These are phyloP conservation scores for Perca flavescens DNA, from an alignment of 2,113 vertebrate genomes.

Conservation along the genomic window DNA sequence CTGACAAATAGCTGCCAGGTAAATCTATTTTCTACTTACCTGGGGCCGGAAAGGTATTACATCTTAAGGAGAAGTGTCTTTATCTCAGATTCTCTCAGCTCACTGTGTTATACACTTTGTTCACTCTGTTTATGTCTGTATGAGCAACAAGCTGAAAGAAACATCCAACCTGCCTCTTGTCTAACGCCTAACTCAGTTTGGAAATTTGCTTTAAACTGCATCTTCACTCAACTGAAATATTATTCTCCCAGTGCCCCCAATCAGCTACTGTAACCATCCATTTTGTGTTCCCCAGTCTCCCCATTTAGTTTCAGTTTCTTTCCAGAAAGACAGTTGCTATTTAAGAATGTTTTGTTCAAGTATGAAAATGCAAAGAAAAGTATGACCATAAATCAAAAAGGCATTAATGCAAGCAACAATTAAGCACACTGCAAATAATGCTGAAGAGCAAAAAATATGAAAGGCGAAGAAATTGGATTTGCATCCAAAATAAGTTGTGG, in stretches of 20 bases:
- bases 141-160: constrained; percentile 9
- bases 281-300: constrained; percentile 14
- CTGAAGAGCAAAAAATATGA: neutral
- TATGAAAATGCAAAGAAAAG: constrained; percentile 19
- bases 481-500: constrained; percentile 28
- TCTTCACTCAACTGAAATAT: neutral
- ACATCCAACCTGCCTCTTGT: constrained; percentile 2
- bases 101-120: neutral
- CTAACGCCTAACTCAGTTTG: constrained; percentile 14
- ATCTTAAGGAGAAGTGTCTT: constrained; percentile 23
- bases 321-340: neutral
- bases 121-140: neutral
- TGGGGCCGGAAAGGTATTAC: constrained; percentile 14
- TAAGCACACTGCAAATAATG: constrained; percentile 14
- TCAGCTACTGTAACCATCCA: neutral
- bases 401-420: constrained; percentile 14
- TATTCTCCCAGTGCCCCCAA: neutral
- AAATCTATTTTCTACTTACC: constrained; percentile 52
- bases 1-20: constrained; percentile 38
- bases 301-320: constrained; percentile 16
- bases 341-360: constrained; percentile 9
- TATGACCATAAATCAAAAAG: constrained; percentile 17
- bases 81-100: constrained; percentile 19
- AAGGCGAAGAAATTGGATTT: constrained; percentile 41
- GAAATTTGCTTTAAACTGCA: constrained; percentile 9